Evolutionary conservation across 2,797 vertebrate genomes (phyloP), one percentile per base, ranked within the genome.

Genomic region (Sebastes oblongus): DNA sequence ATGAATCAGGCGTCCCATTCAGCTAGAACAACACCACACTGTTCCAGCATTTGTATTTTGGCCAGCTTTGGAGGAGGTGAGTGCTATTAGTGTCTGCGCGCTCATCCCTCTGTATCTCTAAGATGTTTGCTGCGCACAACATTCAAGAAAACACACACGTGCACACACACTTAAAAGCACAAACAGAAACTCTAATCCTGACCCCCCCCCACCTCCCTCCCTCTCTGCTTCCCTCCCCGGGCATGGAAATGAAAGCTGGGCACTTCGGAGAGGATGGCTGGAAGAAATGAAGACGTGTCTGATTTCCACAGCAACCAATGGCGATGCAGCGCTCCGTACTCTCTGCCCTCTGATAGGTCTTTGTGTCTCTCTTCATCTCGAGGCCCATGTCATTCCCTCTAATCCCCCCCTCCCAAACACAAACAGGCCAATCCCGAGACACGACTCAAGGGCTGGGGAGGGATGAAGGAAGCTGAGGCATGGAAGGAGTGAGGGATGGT

Each of bases 281-380:
- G 60, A 78, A 91, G 88, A 94, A 93, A 94, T 94, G 83, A 93
- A 94, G 94, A 94, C 86, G 79, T 94, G 91, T 93, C 89, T 91
- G 92, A 93, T 93, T 93, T 89, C 72, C 83, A 83, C 77, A 71
- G 88, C 91, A 89, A 72, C 94, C 94, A 95, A 94, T 95, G 70
- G 82, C 27, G 74, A 68, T 24, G 79, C 71, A 61, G 92, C 50
- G 12, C 75, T 77, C 18, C 3, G 6, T 59, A 76, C 87, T 86
- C 87, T 72, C 91, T 86, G 89, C 90, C 86, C 90, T 92, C 89
- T 78, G 89, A 94, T 94, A 91, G 91, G 94, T 88, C 90, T 78
- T 78, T 83, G 86, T 83, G 72, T 56, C 84, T 86, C 81, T 83
- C 89, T 92, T 93, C 88, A 93, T 92, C 91, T 92, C 52, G 5